Percentiles rank a stretch among this genome's conserved stretches.
Evolutionary conservation across 2,113 vertebrate species (phyloP).

Genomic region (Mustela lutreola): DNA sequence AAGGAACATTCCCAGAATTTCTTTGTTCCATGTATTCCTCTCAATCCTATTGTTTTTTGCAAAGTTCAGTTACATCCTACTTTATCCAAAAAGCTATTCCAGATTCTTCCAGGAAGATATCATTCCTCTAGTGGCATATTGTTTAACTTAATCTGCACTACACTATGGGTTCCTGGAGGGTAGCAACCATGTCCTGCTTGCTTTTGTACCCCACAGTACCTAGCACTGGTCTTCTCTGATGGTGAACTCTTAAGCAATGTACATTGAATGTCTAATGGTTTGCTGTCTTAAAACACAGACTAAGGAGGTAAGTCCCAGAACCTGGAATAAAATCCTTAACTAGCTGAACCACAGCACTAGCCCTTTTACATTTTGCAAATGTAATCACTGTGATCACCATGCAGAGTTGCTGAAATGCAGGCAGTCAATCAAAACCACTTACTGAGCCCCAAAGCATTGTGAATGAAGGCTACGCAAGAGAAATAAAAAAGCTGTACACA

Average conservation of each 20-base stretch:
- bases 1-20: background rate
- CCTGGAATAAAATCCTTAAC: slow-evolving; percentile 35
- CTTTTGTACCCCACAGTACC: background rate
- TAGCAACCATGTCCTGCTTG: background rate
- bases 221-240: background rate
- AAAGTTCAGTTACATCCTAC: slow-evolving; percentile 13
- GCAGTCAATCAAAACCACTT: slow-evolving; percentile 66
- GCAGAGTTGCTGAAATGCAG: slow-evolving; percentile 43
- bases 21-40: background rate
- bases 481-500: slow-evolving; percentile 56
- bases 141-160: background rate
- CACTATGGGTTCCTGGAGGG: background rate
- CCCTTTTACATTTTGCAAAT: slow-evolving; percentile 36
- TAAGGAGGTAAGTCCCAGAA: background rate
- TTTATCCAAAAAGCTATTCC: background rate
- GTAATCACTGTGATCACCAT: background rate
- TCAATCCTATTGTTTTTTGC: background rate
- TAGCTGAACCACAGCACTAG: background rate
- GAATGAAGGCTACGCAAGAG: slow-evolving; percentile 36
- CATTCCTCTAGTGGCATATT: background rate
- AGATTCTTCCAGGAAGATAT: background rate
- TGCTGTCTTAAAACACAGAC: slow-evolving; percentile 15
- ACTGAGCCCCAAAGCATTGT: slow-evolving; percentile 55
- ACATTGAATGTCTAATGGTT: background rate
- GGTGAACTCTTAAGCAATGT: background rate